These are phyloP conservation scores for Drosophila ustulata DNA, from an alignment of 2,888 invertebrate species.

Conservation along the genomic window DNA sequence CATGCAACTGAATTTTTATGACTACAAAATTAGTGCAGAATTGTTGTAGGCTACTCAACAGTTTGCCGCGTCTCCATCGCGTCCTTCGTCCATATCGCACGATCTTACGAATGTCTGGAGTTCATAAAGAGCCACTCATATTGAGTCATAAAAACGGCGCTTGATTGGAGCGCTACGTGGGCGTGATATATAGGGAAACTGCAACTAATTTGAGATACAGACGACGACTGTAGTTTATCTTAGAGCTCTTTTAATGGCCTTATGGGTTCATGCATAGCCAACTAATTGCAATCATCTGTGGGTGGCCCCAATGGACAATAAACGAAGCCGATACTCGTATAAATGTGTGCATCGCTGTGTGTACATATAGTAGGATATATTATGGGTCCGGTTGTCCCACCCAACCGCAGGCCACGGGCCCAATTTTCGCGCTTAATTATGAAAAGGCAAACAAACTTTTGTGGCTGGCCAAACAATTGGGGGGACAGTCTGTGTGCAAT, in stretches of 20 bases:
- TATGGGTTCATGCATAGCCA: constrained; percentile 37
- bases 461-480: constrained; percentile 39
- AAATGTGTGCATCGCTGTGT: not conserved
- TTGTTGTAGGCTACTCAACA: constrained; percentile 46
- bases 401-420: constrained; percentile 18
- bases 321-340: not conserved
- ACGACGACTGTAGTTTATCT: constrained; percentile 67
- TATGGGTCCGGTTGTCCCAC: constrained; percentile 3
- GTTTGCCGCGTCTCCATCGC: not conserved
- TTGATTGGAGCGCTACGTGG: constrained; percentile 73
- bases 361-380: not conserved
- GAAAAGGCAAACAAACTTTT: constrained; percentile 62
- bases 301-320: constrained; percentile 43
- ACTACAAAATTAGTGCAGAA: constrained; percentile 75
- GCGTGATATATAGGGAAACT: constrained; percentile 47
- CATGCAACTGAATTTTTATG: constrained; percentile 78
- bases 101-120: constrained; percentile 28
- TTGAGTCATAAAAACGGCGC: constrained; percentile 76
- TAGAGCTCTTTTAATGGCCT: constrained; percentile 60
- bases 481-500: constrained; percentile 32
- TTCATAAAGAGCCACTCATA: constrained; percentile 60
- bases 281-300: constrained; percentile 70
- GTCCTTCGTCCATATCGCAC: not conserved
- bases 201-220: constrained; percentile 75
- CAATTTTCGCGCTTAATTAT: constrained; percentile 80